Base-by-base conservation (phyloP, 2,797 vertebrate species). In the Clamator glandarius region DNA sequence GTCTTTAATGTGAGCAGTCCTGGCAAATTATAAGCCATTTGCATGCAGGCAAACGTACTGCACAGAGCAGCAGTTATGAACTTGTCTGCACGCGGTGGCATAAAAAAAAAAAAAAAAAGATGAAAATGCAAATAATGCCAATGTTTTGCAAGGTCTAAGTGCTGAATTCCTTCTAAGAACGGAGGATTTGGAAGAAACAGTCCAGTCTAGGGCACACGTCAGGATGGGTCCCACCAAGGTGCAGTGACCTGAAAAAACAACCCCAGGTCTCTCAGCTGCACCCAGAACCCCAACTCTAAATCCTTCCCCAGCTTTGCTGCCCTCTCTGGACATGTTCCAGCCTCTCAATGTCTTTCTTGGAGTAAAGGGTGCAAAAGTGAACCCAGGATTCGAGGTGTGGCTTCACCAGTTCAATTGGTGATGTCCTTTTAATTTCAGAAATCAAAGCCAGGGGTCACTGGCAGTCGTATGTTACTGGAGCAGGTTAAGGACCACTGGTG, bases 201-300 rank as follows among this genome's bases (percentile, higher is more conserved):
- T 16, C 67, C 39, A 11, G 15, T 9, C 12, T 31, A 15, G 55
- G 39, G 48, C 19, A 48, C 21, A 11, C 2, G 1, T 25, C 58
- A 42, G 35, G 35, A 50, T 0, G 0, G 7, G 35, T 36, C 5
- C 6, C 75, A 28, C 26, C 12, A 24, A 28, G 31, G 15, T 7
- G 35, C 21, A 7, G 41, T 44, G 42, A 44, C 8, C 15, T 44
- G 42, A 44, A 16, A 20, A 46, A 46, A 46, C 18, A 8, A 21
- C 17, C 18, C 18, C 18, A 20, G 19, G 20, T 20, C 8, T 8
- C 44, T 46, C 44, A 46, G 18, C 44, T 7, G 20, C 44, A 9
- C 44, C 44, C 20, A 46, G 16, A 46, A 46, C 18, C 19, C 44
- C 44, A 18, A 7, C 44, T 46, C 44, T 21, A 21, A 21, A 46